Percentiles rank a stretch among this genome's conserved stretches.
phyloP scores from a whole-genome alignment of 1,140 invertebrate genomes.

The Drosophila aff. region DNA sequence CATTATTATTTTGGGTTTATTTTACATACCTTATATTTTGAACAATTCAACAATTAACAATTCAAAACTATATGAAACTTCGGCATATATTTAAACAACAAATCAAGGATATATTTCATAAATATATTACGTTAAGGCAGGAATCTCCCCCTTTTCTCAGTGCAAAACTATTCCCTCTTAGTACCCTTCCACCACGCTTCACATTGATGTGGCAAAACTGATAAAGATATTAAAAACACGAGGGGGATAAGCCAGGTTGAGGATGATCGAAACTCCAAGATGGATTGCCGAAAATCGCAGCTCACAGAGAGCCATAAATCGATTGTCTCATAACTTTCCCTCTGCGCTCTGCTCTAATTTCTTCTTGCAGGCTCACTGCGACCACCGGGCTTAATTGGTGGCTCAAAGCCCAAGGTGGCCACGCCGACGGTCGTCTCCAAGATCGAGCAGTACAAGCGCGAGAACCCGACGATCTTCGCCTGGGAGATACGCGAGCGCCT shows the following conservation, averaged over 20 bases:
- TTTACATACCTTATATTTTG: no score
- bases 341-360: conserved; percentile 17
- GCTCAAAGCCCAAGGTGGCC: conserved; percentile 99
- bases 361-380: conserved; percentile 93
- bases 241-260: conserved; percentile 32
- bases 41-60: no score
- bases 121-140: no score
- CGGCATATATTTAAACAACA: background rate
- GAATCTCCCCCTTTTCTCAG: background rate
- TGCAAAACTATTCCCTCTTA: conserved; percentile 1
- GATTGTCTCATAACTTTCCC: conserved; percentile 30
- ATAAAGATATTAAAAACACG: conserved; percentile 74
- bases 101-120: background rate
- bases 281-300: conserved; percentile 43
- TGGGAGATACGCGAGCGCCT: conserved; percentile 98
- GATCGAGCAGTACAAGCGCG: conserved; percentile 98
- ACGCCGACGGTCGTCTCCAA: conserved; percentile 97
- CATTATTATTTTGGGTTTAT: no score
- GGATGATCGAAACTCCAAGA: conserved; percentile 10
- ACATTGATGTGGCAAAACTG: conserved; percentile 45
- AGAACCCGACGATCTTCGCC: conserved; percentile 99
- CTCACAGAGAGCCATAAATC: conserved; percentile 33
- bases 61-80: background rate
- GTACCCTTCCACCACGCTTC: conserved; percentile 19
- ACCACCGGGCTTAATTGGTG: conserved; percentile 98